Evolutionary conservation across 2,797 vertebrate species (phyloP).

Genomic region (Scomberomorus guttatus): DNA sequence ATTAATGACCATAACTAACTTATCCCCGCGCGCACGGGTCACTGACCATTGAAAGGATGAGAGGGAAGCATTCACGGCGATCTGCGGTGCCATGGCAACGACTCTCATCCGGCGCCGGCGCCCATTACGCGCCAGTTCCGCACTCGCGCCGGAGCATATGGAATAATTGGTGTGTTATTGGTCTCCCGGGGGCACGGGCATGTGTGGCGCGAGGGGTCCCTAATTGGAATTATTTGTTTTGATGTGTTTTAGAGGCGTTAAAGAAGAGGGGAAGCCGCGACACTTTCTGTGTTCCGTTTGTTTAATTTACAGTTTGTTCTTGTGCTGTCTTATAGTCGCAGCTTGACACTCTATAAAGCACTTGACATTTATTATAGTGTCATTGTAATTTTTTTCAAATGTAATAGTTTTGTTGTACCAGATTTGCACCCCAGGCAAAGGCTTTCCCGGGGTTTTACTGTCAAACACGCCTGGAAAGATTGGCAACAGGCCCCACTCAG

Average conservation of each 20-base stretch:
- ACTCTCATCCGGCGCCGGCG: conserved; percentile 76
- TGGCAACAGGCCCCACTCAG: not conserved
- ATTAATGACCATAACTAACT: conserved; percentile 80
- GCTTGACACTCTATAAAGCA: conserved; percentile 23
- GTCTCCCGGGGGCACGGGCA: conserved; percentile 79
- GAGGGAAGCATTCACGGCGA: conserved; percentile 64
- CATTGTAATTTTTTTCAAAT: conserved; percentile 11
- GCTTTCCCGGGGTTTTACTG: conserved; percentile 18
- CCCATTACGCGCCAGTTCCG: conserved; percentile 77
- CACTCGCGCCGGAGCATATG: conserved; percentile 74
- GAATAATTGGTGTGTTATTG: conserved; percentile 85
- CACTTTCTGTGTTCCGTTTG: conserved; percentile 52
- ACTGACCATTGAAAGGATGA: conserved; percentile 68
- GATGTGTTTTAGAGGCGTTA: conserved; percentile 79
- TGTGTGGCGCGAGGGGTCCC: conserved; percentile 76
- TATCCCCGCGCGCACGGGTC: conserved; percentile 71
- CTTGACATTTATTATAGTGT: conserved; percentile 20
- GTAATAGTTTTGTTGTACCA: conserved; percentile 12
- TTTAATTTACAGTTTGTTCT: conserved; percentile 58
- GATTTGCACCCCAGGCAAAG: conserved; percentile 13
- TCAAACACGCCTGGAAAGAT: conserved; percentile 23
- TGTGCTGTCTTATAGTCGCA: conserved; percentile 20
- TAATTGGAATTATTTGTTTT: conserved; percentile 86
- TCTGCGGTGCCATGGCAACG: conserved; percentile 77
- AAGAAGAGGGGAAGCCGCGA: conserved; percentile 53